Base-by-base conservation (phyloP, 2,888 invertebrate genomes). In the Leptopterna dolabrata region DNA sequence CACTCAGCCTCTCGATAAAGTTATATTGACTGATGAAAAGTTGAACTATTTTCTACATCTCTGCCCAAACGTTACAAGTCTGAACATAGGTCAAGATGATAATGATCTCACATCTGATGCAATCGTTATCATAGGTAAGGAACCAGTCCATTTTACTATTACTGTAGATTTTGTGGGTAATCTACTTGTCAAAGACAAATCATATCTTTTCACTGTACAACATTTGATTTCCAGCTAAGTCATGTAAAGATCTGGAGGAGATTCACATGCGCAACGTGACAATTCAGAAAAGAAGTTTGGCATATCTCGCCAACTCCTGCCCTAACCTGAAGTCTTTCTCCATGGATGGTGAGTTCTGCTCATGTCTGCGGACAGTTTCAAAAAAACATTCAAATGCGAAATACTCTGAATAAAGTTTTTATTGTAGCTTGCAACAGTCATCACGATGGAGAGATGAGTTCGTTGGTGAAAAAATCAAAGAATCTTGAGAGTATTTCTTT, bases 401-500 rank as follows among this genome's bases (percentile, higher is more conserved):
- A 36, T 36, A 36, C 4, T 36, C 36, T 36, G 36, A 36, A 36
- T n/a, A n/a, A n/a, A n/a, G n/a, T 36, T 13, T 29, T 76, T 86
- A n/a, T 76, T 86, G 41, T 14, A 63, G 29, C 70, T 82, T 88
- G 87, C 51, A 63, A 29, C 29, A 71, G 43, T 30, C 71, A 43
- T 1, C 87, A 87, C 30, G 89, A 89, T 73, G 63, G 55, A 19
- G 89, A 89, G 84, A 89, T 89, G 88, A 73, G 73, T 30, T 47
- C 87, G 4, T 71, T 89, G n/a, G 87, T 89, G 27, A 88, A 88
- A 43, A 88, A 88, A 43, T 87, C 76, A 27, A 55, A 27, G 24
- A 78, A 88, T 14, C 76, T 89, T 47, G 87, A 88, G 24, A 71
- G 76, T n/a, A 84, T 89, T 30, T 47, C 73, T 7, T 45, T 89